phyloP scores from a whole-genome alignment of 2,797 vertebrate genomes.

The Helostoma temminkii region DNA sequence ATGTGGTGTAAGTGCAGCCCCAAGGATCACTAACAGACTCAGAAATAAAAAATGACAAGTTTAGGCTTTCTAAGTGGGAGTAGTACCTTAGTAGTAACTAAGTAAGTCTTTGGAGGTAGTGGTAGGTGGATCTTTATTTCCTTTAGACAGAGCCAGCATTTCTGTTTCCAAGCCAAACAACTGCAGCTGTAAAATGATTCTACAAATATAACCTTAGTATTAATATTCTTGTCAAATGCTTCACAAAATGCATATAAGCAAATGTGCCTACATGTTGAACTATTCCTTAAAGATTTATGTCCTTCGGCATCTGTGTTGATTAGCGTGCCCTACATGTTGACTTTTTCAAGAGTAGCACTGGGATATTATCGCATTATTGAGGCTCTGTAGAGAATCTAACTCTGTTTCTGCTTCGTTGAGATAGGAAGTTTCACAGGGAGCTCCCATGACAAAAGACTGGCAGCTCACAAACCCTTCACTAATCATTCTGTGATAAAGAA shows the following conservation, averaged over 20 bases:
- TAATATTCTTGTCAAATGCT: constrained; percentile 10
- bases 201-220: neutral
- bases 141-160: neutral
- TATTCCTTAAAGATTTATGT: constrained; percentile 21
- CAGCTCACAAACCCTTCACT: constrained; percentile 41
- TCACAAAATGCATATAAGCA: neutral
- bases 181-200: constrained; percentile 3
- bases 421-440: constrained; percentile 32
- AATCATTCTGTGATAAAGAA: constrained; percentile 46
- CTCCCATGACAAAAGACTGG: constrained; percentile 30
- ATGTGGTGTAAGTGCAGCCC: neutral
- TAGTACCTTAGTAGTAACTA: no score
- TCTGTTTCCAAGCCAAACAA: neutral
- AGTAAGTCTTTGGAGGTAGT: no score
- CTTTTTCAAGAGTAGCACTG: constrained; percentile 7
- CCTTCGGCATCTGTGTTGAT: constrained; percentile 12
- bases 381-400: constrained; percentile 4
- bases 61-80: neutral
- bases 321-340: neutral
- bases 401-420: constrained; percentile 9
- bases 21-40: neutral
- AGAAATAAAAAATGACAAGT: neutral
- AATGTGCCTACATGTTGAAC: constrained; percentile 16
- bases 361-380: constrained; percentile 22
- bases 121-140: no score